Evolutionary conservation across 2,113 vertebrate genomes (phyloP), one percentile per base, ranked within the genome.

Genomic region (Ochotona curzoniae): DNA sequence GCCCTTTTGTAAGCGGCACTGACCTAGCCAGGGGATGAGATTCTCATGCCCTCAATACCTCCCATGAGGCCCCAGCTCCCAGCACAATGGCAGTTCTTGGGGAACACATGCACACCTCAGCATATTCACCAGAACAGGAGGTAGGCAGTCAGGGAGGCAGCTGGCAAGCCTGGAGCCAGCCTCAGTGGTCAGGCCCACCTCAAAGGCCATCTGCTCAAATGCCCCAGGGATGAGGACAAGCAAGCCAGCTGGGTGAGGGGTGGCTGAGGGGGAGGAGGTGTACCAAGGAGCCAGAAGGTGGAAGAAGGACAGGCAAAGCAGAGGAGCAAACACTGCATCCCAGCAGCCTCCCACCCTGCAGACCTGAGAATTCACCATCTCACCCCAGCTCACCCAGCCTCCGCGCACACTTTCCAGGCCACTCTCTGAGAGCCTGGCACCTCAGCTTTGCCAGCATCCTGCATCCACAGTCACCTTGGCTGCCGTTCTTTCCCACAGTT

Each of bases 91-190:
- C 54, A 23, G n/a, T 70, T 67, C 13, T 8, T 1, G 15, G 10
- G 69, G 28, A 12, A 28, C 5, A 35, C 44, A 54, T 10, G 17
- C 11, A 14, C n/a, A 71, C 47, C 17, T 49, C n/a, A 32, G 64
- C 47, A 7, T 8, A 26, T 64, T 47, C 23, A 21, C 63, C 0
- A 7, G 21, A 51, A n/a, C 49, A 76, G 23, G 7, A 35, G 11
- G 8, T n/a, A 32, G 28, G 3, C 17, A 1, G 28, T 12, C 4
- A 3, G 9, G 18, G 26, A 44, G 38, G 23, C 2, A 30, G 21
- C 32, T 18, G 57, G 28, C 0, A 7, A n/a, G 26, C 44, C 0
- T 0, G 1, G 5, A 67, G 32, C 61, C 12, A 13, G 10, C 12
- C 1, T 18, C 0, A 4, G 70, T 12, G 44, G n/a, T 57, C 7